Evolutionary conservation across 2,888 invertebrate species (phyloP), one percentile per base, ranked within the genome.

Genomic region (Norana najaformis): DNA sequence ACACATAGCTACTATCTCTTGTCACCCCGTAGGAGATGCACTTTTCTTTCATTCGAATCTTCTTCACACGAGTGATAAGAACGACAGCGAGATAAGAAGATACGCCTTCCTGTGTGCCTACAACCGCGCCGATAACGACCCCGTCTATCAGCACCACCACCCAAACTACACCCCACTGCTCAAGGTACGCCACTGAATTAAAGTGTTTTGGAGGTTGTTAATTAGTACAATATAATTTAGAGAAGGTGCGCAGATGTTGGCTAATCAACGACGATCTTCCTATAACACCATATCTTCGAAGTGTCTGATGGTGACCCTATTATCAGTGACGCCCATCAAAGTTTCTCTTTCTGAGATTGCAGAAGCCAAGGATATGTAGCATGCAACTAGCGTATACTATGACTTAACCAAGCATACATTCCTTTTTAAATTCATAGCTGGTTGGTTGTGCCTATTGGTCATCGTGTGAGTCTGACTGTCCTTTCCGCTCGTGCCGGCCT

Each of bases 41-140:
- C 91, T 94, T 88, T 94, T 94, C 91, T 93, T 94, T 91, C 94
- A 94, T 92, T 93, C 92, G 90, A 94, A 94, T 90, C 91, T 93
- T 82, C 92, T 94, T 16, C 94, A 94, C 92, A 93, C 92, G 35
- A 93, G 93, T 89, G 93, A 92, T 83, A 93, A 92, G 16, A 94
- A 94, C 90, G 91, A 93, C 69, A 93, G 94, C 89, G 93, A 93
- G 30, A 90, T 92, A 89, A 91, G 94, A n/a, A 91, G 94, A n/a
- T 94, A 94, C 93, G 93, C 93, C 14, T 94, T 94, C 91, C 92
- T 94, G 34, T 92, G 92, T 39, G 92, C 93, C 39, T 94, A 94
- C 92, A 94, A 94, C 92, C 91, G 92, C 35, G 93, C 93, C 18
- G 93, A 92, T 91, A 94, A 94, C 90, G 92, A 94, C 90, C 94